These are phyloP conservation scores for Sitophilus oryzae DNA, from an alignment of 1,140 invertebrate genomes.

Conservation along the genomic window DNA sequence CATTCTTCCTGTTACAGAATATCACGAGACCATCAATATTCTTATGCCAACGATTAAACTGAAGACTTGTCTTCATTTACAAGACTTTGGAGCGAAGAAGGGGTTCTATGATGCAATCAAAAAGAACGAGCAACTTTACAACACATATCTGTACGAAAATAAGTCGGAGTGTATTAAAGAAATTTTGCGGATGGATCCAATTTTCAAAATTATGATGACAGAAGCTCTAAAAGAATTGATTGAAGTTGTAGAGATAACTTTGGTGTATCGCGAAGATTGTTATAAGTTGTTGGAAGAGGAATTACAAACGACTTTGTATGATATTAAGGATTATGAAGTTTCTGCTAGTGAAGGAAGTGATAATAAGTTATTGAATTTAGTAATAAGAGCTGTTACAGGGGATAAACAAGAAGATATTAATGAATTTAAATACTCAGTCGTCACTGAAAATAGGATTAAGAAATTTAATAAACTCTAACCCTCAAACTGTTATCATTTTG, in stretches of 20 bases:
- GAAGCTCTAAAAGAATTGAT: conserved; percentile 11
- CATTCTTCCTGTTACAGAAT: conserved; percentile 8
- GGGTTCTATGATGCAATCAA: conserved; percentile 11
- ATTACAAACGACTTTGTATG: conserved; percentile 11
- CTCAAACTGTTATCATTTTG: too few relatives aligned
- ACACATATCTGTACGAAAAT: conserved; percentile 8
- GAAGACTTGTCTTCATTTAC: conserved; percentile 1
- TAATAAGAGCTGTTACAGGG: too few relatives aligned
- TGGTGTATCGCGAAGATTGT: conserved; percentile 10
- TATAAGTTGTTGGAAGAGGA: conserved; percentile 13
- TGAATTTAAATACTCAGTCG: too few relatives aligned
- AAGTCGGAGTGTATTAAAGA: conserved; percentile 4
- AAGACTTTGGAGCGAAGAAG: conserved; percentile 13
- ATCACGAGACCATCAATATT: conserved; percentile 10
- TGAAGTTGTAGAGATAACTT: conserved; percentile 1
- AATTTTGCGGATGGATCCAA: conserved; percentile 9
- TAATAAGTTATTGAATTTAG: too few relatives aligned
- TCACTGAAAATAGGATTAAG: too few relatives aligned
- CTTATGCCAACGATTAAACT: conserved; percentile 15
- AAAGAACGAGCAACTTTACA: conserved; percentile 7
- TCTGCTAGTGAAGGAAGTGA: too few relatives aligned
- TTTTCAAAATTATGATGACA: conserved; percentile 11
- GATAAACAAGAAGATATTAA: too few relatives aligned
- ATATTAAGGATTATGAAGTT: conserved; percentile 9
- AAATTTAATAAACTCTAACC: too few relatives aligned